Evolutionary conservation across 2,113 vertebrate species (phyloP).

Genomic region (Chlamydotis undulata): DNA sequence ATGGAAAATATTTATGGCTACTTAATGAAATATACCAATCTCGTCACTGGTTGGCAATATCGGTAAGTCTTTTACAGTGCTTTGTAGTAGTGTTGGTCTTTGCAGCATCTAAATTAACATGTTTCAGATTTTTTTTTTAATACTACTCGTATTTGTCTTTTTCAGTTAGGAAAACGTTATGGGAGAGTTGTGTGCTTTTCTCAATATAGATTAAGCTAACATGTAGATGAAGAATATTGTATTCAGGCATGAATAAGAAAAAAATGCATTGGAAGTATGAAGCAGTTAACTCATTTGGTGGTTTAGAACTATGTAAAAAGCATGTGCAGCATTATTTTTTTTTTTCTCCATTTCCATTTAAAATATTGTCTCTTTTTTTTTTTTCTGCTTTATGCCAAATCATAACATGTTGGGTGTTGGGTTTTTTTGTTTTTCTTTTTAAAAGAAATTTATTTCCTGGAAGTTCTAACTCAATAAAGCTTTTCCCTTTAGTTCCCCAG

Average conservation of each 20-base stretch:
- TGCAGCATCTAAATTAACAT: background rate
- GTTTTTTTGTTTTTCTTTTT: background rate
- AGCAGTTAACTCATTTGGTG: background rate
- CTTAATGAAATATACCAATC: constrained; percentile 98
- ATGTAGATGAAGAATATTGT: background rate
- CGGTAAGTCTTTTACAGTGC: constrained; percentile 78
- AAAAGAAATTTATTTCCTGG: background rate
- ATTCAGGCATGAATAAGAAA: background rate
- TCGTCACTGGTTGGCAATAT: constrained; percentile 98
- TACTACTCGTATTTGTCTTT: background rate
- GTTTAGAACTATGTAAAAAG: background rate
- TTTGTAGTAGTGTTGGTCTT: background rate
- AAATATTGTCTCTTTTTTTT: background rate
- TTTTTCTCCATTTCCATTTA: background rate
- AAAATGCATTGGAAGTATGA: background rate
- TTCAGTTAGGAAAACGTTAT: background rate
- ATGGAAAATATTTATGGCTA: constrained; percentile 98
- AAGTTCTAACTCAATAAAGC: background rate
- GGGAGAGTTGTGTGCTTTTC: background rate
- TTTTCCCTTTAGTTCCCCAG: background rate
- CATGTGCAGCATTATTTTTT: background rate
- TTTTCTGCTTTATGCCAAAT: background rate
- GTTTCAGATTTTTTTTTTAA: background rate
- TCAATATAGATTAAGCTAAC: background rate
- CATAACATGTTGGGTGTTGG: background rate